Evolutionary conservation across 2,888 invertebrate species (phyloP).

Genomic region (Mythimna vitellina): DNA sequence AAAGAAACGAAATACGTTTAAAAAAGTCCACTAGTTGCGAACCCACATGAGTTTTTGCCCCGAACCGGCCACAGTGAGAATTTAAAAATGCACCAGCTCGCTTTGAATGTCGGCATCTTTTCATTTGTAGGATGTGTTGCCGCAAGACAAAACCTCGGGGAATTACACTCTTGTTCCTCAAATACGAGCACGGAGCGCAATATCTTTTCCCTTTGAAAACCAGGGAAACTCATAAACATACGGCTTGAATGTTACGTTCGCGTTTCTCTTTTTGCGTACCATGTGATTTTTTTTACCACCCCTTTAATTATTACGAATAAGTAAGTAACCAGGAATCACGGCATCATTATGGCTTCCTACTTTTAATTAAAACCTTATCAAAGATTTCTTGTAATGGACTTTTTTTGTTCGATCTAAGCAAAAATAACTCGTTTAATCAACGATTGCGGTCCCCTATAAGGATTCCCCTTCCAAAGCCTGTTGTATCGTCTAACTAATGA

Average conservation of each 20-base stretch:
- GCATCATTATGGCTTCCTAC: constrained; percentile 21
- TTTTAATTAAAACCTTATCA: constrained; percentile 55
- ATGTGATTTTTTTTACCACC: constrained; percentile 68
- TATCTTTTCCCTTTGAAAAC: constrained; percentile 86
- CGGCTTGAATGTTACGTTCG: constrained; percentile 80
- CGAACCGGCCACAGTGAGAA: constrained; percentile 73
- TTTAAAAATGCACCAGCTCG: constrained; percentile 84
- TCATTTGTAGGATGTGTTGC: constrained; percentile 85
- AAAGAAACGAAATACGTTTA: constrained; percentile 71
- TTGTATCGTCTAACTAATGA: constrained; percentile 77
- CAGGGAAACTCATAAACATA: constrained; percentile 85
- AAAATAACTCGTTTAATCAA: constrained; percentile 52
- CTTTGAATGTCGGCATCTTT: constrained; percentile 85
- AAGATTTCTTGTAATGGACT: constrained; percentile 28
- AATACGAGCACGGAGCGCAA: constrained; percentile 84
- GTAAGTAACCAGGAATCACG: constrained; percentile 19
- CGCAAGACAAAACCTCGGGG: constrained; percentile 88
- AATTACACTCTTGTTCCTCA: constrained; percentile 88
- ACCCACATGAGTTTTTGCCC: constrained; percentile 69
- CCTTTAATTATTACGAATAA: constrained; percentile 62
- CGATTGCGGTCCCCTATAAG: constrained; percentile 37
- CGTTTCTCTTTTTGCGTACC: constrained; percentile 72
- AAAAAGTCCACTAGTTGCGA: constrained; percentile 77
- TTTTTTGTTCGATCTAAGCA: constrained; percentile 41
- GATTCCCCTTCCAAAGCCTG: constrained; percentile 42